Base-by-base conservation (phyloP, 2,113 vertebrate genomes). In the Sinocyclocheilus grahami region DNA sequence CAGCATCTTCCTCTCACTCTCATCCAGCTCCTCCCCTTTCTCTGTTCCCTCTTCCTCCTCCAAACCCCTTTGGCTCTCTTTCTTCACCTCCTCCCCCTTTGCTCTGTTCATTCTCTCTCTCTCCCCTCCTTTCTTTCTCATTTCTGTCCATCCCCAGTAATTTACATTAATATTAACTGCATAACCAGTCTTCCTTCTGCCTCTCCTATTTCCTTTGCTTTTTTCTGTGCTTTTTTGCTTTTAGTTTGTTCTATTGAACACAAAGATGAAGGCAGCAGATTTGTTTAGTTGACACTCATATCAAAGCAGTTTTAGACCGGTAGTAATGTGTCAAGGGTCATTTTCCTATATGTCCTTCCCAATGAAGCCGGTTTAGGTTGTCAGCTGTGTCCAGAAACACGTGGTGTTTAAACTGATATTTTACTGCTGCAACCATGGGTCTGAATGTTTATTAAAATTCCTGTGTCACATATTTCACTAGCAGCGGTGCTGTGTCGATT, bases 1-100 rank as follows among this genome's bases (percentile, higher is more conserved):
- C 89, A 90, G 89, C 89, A 90, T 86, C 86, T 88, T 85, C 72
- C 74, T 74, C 58, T 77, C 51, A 37, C 53, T 85, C 51, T 80
- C 82, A 80, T 85, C 69, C 82, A 80, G 67, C 63, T 72, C 58
- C 69, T n/a, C 77, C 83, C 46, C 46, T 74, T 65, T 46, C 27
- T 63, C 42, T 33, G 37, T 51, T 24, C 55, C 86, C 78, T 81
- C 75, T 62, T 82, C 58, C 30, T 55, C n/a, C 46, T 27, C 60
- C 77, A 60, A 12, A 46, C 60, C 51, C 42, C 46, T 74, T 33
- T 85, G 33, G 72, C 75, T 86, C 42, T 63, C 42, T 33, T 22
- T 46, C 46, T 69, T 55, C 11, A 16, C 83, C 78, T 58, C 72
- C 37, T 78, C 69, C 53, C 78, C 53, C 60, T 48, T 48, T 51